Percentiles rank a stretch among this genome's conserved stretches.
These are phyloP conservation scores for Todus mexicanus DNA, from an alignment of 2,797 vertebrate species.

Conservation along the genomic window DNA sequence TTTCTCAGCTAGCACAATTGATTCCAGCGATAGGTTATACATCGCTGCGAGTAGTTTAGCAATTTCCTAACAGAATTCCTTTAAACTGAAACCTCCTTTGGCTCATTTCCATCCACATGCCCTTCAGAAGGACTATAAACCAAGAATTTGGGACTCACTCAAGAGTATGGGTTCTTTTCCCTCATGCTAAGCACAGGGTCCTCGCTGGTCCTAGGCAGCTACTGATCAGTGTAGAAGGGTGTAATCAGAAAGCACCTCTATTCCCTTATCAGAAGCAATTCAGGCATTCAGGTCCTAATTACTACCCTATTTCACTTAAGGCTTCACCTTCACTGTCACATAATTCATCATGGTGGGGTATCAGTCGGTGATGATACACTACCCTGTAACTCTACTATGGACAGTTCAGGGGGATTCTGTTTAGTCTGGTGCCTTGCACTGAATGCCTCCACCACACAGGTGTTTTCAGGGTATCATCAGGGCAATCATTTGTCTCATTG, in stretches of 20 bases:
- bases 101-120: background rate
- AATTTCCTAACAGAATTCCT: background rate
- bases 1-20: background rate
- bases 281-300: background rate
- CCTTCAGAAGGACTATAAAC: background rate
- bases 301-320: background rate
- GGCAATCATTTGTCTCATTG: background rate
- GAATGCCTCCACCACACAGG: background rate
- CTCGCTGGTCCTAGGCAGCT: background rate
- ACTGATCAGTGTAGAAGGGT: background rate
- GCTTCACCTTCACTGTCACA: background rate
- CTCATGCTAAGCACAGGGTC: background rate
- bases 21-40: background rate
- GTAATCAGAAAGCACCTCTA: background rate
- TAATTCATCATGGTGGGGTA: background rate
- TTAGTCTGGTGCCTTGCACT: background rate
- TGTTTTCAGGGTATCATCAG: background rate
- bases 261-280: background rate
- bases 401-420: background rate
- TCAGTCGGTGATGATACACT: background rate
- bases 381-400: background rate
- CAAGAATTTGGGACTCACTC: background rate
- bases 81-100: background rate
- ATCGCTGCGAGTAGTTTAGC: background rate
- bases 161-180: background rate